Evolutionary conservation across 2,888 invertebrate species (phyloP), one percentile per base, ranked within the genome.

Genomic region (Hermodice carunculata): DNA sequence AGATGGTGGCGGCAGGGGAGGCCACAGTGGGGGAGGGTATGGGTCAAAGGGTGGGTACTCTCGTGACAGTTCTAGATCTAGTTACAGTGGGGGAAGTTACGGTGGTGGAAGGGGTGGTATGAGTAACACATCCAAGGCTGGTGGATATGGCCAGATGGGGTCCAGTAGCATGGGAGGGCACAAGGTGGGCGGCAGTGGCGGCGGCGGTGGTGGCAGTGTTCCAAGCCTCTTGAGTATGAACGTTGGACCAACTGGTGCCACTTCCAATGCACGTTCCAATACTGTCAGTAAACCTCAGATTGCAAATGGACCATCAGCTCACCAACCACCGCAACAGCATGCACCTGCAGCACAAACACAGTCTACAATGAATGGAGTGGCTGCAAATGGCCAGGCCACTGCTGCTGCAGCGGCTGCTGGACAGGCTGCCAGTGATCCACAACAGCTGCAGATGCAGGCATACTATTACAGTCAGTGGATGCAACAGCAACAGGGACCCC

Each of bases 391-490:
- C 26, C 53, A 54, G 17, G 22, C 32, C 19, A 49, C 6, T 42
- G 31, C 53, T 31, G 61, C 56, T 1, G 51, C 43, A 3, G 14
- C 48, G 14, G 48, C 29, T 14, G 43, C 29, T 32, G 22, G 19
- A 3, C 14, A 29, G 19, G 32, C 24, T 24, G 37, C 31, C 17
- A 22, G 40, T 24, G 29, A 32, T 40, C 24, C 61, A 2, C 62
- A 65, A 17, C 65, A 68, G 31, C 34, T 62, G 32, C 68, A 68
- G 61, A 57, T 49, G 26, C 58, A 59, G 61, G 64, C 68, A 11
- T 68, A 60, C 62, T 68, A 68, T 49, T 68, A 68, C 46, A 64
- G 49, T 31, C 64, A 65, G 62, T 68, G 68, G 68, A 58, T 58
- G 59, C 66, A 62, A 48, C 59, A 56, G 37, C 63, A 66, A 34